phyloP scores from a whole-genome alignment of 2,797 vertebrate genomes.

The Crypturellus tataupa region DNA sequence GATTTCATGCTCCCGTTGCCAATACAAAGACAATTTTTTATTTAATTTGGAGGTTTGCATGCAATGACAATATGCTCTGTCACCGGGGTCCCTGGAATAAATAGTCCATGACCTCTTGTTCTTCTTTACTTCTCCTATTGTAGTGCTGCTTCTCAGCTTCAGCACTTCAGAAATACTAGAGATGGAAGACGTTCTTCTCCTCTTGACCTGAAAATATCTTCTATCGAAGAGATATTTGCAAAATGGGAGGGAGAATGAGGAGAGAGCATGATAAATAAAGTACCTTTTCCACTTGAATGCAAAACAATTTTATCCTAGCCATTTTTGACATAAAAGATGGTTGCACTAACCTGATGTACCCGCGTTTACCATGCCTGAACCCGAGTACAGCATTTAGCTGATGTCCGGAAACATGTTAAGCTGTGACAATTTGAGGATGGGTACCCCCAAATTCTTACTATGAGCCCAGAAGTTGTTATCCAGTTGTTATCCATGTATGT shows the following conservation, averaged over 20 bases:
- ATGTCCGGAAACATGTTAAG: neutral
- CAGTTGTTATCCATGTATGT: no score
- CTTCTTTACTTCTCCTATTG: neutral
- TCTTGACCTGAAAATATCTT: neutral
- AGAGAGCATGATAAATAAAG: neutral
- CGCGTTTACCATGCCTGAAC: neutral
- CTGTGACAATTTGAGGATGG: neutral
- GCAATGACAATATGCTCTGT: neutral
- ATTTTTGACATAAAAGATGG: neutral
- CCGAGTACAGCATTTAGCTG: neutral
- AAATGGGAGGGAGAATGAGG: neutral
- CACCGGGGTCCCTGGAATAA: neutral
- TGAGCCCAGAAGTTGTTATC: neutral
- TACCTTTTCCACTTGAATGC: neutral
- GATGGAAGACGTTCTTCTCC: neutral
- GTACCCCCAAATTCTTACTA: neutral
- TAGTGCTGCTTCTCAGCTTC: neutral
- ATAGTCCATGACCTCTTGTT: neutral
- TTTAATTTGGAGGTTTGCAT: neutral
- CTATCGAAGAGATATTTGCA: neutral
- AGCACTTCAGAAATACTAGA: neutral
- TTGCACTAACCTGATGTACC: accelerated
- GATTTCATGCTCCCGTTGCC: neutral
- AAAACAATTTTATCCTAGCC: neutral
- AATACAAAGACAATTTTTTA: neutral